phyloP scores from a whole-genome alignment of 1,140 invertebrate genomes.

The Cotesia chilonis region DNA sequence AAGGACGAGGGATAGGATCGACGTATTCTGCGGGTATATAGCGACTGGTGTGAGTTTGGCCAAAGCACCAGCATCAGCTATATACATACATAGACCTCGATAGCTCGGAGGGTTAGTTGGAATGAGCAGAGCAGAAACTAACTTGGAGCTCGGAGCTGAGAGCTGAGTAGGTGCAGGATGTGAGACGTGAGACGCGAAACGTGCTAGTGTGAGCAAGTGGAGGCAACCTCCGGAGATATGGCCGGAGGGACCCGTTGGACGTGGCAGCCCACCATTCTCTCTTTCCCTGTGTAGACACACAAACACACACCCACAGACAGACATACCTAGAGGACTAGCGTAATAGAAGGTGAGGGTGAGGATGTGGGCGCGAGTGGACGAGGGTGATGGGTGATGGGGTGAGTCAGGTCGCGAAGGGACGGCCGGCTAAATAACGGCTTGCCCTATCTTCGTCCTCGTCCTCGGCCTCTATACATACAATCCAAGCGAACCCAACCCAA shows the following conservation, averaged over 20 bases:
- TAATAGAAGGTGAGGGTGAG: constrained; percentile 4
- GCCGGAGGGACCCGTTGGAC: constrained; percentile 32
- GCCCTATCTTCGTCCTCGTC: constrained; percentile 52
- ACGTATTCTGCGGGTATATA: too few species aligned
- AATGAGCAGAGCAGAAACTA: too few species aligned
- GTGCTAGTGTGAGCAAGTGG: neutral
- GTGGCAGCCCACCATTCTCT: neutral
- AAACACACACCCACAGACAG: too few species aligned
- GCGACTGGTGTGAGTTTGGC: too few species aligned
- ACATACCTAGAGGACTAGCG: too few species aligned
- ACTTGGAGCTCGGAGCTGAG: neutral
- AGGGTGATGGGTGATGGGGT: constrained; percentile 31
- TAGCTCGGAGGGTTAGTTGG: neutral
- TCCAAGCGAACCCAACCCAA: constrained; percentile 22
- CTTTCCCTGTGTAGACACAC: too few species aligned
- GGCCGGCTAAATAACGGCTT: constrained; percentile 61
- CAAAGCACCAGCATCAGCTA: too few species aligned
- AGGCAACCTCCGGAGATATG: constrained; percentile 11
- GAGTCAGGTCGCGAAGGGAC: constrained; percentile 50
- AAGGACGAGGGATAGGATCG: neutral
- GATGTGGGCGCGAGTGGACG: constrained; percentile 4
- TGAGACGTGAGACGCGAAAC: neutral
- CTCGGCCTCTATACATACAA: too few species aligned
- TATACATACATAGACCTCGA: too few species aligned
- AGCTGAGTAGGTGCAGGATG: constrained; percentile 2